phyloP scores from a whole-genome alignment of 2,113 vertebrate genomes.

The Tapirus terrestris region DNA sequence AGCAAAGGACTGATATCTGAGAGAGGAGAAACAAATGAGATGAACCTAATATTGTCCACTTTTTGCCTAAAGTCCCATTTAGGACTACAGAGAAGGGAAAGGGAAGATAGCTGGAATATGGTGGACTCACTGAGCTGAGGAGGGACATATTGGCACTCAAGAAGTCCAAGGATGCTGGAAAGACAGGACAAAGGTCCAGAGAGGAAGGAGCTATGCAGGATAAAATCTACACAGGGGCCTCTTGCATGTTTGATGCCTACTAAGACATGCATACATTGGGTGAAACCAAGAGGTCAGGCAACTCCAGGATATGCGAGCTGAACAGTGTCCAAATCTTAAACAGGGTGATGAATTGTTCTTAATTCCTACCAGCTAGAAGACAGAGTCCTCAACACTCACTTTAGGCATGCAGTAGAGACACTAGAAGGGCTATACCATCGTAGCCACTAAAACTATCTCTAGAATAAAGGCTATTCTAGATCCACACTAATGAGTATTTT shows the following conservation, averaged over 20 bases:
- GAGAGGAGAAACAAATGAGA: neutral
- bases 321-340: neutral
- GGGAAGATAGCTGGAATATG: neutral
- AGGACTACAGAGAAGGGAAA: neutral
- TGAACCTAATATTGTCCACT: neutral
- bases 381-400: neutral
- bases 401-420: neutral
- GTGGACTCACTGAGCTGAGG: neutral
- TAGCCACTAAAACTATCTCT: neutral
- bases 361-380: neutral
- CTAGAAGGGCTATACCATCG: neutral
- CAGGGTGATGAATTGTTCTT: neutral
- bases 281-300: neutral
- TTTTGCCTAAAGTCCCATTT: neutral
- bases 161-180: neutral
- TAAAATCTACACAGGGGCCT: neutral
- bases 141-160: rapidly evolving
- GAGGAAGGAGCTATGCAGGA: neutral
- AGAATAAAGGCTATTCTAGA: neutral
- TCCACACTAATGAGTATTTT: neutral
- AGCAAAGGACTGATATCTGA: neutral
- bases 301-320: neutral
- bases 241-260: neutral
- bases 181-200: neutral
- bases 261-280: neutral